Evolutionary conservation across 2,113 vertebrate species (phyloP).

Genomic region (Capricornis sumatraensis): DNA sequence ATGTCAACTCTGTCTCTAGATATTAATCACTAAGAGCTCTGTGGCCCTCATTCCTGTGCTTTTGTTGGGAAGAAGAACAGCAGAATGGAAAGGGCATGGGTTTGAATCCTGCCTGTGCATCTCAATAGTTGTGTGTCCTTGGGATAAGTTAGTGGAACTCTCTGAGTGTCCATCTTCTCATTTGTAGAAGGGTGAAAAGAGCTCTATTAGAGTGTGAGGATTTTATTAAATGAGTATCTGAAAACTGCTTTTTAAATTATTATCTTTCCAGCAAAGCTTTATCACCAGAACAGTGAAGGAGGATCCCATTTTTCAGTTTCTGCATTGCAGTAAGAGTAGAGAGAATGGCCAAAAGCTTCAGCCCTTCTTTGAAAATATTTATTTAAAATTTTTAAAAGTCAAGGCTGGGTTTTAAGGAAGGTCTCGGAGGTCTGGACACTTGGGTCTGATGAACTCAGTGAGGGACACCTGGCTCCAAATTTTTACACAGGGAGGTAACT

Average conservation of each 20-base stretch:
- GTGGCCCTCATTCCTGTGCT: neutral
- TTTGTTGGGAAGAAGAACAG: neutral
- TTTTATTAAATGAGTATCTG: neutral
- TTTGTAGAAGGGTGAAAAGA: neutral
- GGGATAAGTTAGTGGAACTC: neutral
- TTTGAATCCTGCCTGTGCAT: neutral
- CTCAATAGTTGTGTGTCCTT: neutral
- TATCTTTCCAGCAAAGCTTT: neutral
- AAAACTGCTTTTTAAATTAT: neutral
- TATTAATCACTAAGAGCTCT: neutral
- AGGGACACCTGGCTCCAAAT: conserved; percentile 56
- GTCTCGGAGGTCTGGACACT: neutral
- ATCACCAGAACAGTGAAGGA: neutral
- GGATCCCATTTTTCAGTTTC: neutral
- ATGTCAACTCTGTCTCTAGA: neutral
- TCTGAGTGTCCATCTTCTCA: neutral
- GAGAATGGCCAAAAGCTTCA: neutral
- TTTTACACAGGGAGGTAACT: conserved; percentile 49
- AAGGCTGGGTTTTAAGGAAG: conserved; percentile 1
- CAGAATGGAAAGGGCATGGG: neutral
- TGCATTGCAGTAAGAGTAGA: neutral
- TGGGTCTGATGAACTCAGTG: neutral
- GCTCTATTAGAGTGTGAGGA: neutral
- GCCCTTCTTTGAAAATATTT: conserved; percentile 36
- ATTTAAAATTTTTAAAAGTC: neutral